Conservation (phyloP, 2,113 vertebrate genomes). For the Chaenocephalus aceratus region DNA sequence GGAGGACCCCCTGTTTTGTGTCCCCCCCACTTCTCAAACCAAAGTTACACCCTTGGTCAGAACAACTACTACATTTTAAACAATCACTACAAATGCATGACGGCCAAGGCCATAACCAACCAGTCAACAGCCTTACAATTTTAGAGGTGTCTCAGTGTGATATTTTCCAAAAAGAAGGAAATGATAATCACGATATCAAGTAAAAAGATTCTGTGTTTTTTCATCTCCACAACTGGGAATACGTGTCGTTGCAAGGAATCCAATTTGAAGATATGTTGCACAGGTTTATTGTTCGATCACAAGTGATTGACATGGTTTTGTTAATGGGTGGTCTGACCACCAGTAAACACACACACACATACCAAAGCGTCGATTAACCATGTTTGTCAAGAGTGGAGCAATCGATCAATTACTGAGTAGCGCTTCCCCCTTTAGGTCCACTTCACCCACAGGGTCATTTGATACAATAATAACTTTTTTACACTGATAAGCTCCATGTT, state of each 20-base stretch:
- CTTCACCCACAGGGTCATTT: conserved; percentile 25
- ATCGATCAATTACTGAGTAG: conserved; percentile 39
- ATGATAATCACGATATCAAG: background rate
- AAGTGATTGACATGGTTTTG: conserved; percentile 6
- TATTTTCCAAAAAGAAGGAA: background rate
- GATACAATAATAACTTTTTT: conserved; percentile 4
- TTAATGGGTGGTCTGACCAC: conserved; percentile 31
- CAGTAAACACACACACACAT: conserved; percentile 15
- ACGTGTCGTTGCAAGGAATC: background rate
- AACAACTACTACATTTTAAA: too few species aligned
- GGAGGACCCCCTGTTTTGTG: too few species aligned
- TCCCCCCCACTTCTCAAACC: too few species aligned
- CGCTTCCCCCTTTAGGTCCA: conserved; percentile 34
- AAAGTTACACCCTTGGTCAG: too few species aligned
- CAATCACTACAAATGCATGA: background rate
- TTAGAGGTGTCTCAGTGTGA: background rate
- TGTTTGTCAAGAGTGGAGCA: conserved; percentile 11
- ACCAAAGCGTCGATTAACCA: conserved; percentile 12
- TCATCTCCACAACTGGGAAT: background rate
- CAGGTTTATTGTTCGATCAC: background rate
- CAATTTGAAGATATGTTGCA: background rate
- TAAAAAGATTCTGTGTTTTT: background rate
- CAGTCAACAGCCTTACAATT: background rate
- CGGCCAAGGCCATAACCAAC: background rate
- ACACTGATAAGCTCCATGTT: background rate